Evolutionary conservation across 1,140 invertebrate genomes (phyloP).

Genomic region (Drosophila burlai): DNA sequence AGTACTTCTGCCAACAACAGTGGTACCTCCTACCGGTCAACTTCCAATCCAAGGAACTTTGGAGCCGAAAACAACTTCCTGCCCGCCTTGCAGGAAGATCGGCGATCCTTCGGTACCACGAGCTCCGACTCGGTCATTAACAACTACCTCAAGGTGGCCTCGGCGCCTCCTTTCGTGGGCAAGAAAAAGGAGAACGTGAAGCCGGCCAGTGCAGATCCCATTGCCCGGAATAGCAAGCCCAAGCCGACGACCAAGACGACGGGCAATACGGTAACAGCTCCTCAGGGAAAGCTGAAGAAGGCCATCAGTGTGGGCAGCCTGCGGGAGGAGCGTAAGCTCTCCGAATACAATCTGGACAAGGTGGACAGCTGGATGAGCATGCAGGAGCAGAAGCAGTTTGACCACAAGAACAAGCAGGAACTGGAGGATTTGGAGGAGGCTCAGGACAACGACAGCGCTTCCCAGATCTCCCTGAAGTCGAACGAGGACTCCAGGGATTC

Average conservation of each 20-base stretch:
- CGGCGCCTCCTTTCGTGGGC: constrained; percentile 57
- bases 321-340: constrained; percentile 75
- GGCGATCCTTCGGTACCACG: constrained; percentile 10
- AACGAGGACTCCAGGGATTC: constrained; percentile 78
- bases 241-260: constrained; percentile 21
- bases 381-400: constrained; percentile 72
- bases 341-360: constrained; percentile 84
- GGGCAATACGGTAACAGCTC: not conserved
- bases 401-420: constrained; percentile 60
- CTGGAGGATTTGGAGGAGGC: constrained; percentile 53
- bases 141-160: constrained; percentile 74
- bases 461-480: constrained; percentile 68
- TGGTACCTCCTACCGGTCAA: constrained; percentile 10
- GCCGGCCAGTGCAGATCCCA: constrained; percentile 51
- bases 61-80: constrained; percentile 67
- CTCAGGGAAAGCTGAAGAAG: constrained; percentile 63
- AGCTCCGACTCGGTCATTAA: constrained; percentile 74
- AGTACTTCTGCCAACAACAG: constrained; percentile 1
- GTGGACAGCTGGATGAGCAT: constrained; percentile 85
- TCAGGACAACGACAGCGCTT: constrained; percentile 60
- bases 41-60: constrained; percentile 54
- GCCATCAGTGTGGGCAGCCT: constrained; percentile 68
- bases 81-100: constrained; percentile 56
- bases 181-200: constrained; percentile 82
- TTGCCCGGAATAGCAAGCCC: constrained; percentile 16